Conservation (phyloP, 2,113 vertebrate species). For the Sula dactylatra region DNA sequence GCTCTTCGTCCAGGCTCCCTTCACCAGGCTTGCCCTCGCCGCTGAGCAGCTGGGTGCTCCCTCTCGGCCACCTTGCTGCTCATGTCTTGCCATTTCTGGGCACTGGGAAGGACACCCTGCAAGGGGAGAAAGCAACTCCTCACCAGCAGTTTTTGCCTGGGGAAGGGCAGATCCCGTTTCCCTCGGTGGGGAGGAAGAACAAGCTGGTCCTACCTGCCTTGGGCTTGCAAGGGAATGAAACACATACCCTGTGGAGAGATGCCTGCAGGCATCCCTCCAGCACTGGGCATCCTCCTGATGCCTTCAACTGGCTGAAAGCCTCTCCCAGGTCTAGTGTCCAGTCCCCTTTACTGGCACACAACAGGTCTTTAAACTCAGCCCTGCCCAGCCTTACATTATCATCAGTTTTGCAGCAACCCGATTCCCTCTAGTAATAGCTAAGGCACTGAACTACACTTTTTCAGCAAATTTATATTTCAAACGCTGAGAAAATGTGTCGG, state of each 20-base stretch:
- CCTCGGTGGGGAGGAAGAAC: not conserved
- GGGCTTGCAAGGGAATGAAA: not conserved
- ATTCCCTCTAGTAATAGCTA: not conserved
- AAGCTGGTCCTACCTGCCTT: not conserved
- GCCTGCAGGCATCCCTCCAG: not conserved
- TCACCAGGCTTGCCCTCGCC: not conserved
- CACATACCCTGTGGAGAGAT: rapidly evolving
- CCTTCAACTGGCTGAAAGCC: not conserved
- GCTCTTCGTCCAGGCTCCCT: not conserved
- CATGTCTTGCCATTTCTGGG: not conserved
- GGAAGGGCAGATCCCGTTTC: not conserved
- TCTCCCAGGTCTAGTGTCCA: not conserved
- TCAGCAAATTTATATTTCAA: not conserved
- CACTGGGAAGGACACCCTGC: not conserved
- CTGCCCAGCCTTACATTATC: not conserved
- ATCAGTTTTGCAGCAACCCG: not conserved
- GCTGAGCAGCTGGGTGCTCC: not conserved
- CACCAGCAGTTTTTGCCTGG: not conserved
- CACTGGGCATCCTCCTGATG: not conserved
- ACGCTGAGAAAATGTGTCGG: rapidly evolving
- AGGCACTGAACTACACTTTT: not conserved
- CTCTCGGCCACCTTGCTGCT: not conserved
- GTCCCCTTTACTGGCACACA: not conserved
- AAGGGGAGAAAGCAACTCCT: not conserved
- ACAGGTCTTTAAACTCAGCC: not conserved